These are phyloP conservation scores for Campylomormyrus tamandua DNA, from an alignment of 2,113 vertebrate genomes.

Conservation along the genomic window DNA sequence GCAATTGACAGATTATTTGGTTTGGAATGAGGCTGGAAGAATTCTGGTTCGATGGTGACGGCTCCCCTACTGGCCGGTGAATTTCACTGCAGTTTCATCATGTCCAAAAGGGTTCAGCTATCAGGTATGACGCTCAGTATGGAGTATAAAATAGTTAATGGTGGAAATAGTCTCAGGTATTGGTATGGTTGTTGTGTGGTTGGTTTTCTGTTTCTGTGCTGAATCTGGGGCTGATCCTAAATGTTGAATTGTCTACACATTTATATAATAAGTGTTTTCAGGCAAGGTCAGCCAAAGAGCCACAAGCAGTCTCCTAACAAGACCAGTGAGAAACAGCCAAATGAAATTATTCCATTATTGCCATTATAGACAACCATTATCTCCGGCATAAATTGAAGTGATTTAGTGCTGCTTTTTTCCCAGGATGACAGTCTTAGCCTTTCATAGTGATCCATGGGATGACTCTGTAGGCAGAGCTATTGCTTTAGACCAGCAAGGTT, in stretches of 20 bases:
- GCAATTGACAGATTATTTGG: not conserved
- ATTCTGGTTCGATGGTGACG: not conserved
- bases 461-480: not conserved
- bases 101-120: not conserved
- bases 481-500: not conserved
- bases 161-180: not conserved
- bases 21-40: not conserved
- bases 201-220: conserved; percentile 26
- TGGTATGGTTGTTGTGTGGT: not conserved
- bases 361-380: not conserved
- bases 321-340: not conserved
- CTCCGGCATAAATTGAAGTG: not conserved
- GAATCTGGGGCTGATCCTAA: conserved; percentile 24
- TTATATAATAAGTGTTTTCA: conserved; percentile 19
- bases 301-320: not conserved
- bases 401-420: not conserved
- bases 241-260: conserved; percentile 34
- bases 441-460: not conserved
- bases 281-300: conserved; percentile 32
- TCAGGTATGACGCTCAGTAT: not conserved
- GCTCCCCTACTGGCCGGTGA: not conserved
- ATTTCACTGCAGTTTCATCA: not conserved
- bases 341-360: not conserved
- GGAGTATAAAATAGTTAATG: not conserved
- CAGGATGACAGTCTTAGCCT: not conserved